Evolutionary conservation across 2,113 vertebrate genomes (phyloP).

Genomic region (Grallaria varia): DNA sequence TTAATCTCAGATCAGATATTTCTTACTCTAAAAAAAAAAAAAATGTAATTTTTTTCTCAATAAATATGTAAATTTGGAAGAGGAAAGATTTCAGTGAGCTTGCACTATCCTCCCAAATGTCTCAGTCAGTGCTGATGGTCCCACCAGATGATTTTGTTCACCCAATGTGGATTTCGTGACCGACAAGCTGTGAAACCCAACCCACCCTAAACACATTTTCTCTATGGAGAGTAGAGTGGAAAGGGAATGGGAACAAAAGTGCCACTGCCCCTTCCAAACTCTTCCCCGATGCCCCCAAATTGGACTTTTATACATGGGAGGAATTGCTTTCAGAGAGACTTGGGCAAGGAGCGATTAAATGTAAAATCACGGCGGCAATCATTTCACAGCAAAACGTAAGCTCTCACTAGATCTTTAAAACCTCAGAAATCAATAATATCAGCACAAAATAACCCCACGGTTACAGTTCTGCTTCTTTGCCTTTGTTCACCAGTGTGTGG

Average conservation of each 20-base stretch:
- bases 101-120: background rate
- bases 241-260: accelerated
- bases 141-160: background rate
- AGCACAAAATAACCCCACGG: background rate
- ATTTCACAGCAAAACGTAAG: background rate
- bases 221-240: background rate
- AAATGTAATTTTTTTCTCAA: background rate
- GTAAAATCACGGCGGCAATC: background rate
- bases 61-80: background rate
- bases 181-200: background rate
- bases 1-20: background rate
- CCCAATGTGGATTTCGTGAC: accelerated
- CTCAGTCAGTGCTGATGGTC: background rate
- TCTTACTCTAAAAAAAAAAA: background rate
- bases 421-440: background rate
- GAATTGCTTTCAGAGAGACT: background rate
- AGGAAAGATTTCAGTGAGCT: background rate
- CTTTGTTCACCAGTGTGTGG: background rate
- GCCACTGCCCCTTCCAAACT: background rate
- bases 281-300: background rate
- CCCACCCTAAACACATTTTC: accelerated
- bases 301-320: accelerated
- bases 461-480: background rate
- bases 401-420: background rate
- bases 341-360: background rate